Evolutionary conservation across 2,113 vertebrate genomes (phyloP).

Genomic region (Pholis gunnellus): DNA sequence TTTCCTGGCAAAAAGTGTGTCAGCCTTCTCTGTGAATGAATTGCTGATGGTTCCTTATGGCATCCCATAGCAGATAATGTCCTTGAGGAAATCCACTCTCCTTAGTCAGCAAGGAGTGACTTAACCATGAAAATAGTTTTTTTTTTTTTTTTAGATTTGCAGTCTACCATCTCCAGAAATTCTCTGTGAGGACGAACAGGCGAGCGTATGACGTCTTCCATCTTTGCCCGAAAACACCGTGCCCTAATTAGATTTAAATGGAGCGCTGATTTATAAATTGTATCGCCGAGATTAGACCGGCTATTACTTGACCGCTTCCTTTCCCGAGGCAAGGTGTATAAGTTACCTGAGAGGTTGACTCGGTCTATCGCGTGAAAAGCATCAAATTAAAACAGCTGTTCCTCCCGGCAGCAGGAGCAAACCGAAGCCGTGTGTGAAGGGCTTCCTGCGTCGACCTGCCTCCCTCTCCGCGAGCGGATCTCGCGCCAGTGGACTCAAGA

Average conservation of each 20-base stretch:
- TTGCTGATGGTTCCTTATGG: background rate
- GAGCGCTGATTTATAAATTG: slow-evolving; percentile 42
- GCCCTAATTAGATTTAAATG: slow-evolving; percentile 56
- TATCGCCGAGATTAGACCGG: slow-evolving; percentile 3
- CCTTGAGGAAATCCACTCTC: background rate
- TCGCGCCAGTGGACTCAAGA: slow-evolving; percentile 54
- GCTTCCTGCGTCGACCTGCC: slow-evolving; percentile 9
- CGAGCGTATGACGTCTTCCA: slow-evolving; percentile 54
- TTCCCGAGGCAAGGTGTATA: background rate
- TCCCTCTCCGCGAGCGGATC: slow-evolving; percentile 46
- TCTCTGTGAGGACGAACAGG: background rate
- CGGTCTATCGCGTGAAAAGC: background rate
- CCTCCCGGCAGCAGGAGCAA: background rate
- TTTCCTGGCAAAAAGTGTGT: slow-evolving; percentile 9
- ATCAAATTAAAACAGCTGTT: background rate
- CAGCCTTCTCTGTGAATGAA: background rate
- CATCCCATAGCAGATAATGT: slow-evolving; percentile 6
- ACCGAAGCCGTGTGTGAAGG: slow-evolving; percentile 2
- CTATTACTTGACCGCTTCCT: slow-evolving; percentile 3
- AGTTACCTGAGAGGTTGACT: slow-evolving; percentile 65
- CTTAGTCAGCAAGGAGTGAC: background rate
- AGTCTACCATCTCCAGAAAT: background rate
- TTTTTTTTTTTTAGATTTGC: background rate
- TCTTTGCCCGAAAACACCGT: slow-evolving; percentile 46
- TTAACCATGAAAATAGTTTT: background rate